Conservation (phyloP, 2,797 vertebrate species). For the Melanotaenia nigrans region DNA sequence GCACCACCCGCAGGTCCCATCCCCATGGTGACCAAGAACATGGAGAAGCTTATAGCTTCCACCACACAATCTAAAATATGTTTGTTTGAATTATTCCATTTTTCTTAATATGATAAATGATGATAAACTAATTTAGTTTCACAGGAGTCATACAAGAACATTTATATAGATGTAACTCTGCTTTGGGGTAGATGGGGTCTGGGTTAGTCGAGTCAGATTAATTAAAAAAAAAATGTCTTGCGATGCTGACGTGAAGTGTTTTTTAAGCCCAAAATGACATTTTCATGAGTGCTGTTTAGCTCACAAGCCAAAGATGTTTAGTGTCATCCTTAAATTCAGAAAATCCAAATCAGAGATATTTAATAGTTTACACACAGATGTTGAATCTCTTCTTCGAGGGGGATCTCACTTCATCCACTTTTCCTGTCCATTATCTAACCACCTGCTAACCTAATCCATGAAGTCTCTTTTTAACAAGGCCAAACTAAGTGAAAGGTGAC, state of each 20-base stretch:
- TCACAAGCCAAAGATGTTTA: not conserved
- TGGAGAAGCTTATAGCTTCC: not conserved
- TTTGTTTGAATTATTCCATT: no score
- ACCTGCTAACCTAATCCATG: slow-evolving; percentile 2
- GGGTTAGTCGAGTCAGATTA: no score
- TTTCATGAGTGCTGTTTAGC: not conserved
- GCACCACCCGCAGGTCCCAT: not conserved
- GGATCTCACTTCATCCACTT: not conserved
- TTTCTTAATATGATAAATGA: not conserved
- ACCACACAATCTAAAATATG: not conserved
- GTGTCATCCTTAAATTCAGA: no score
- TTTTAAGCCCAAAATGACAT: not conserved
- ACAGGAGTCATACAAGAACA: no score
- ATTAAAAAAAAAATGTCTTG: not conserved
- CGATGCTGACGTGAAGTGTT: not conserved
- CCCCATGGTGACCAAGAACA: not conserved
- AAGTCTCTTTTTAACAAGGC: not conserved
- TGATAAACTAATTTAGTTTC: not conserved
- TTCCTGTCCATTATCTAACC: slow-evolving; percentile 14
- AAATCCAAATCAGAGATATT: no score
- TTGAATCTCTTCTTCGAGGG: not conserved
- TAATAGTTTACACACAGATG: not conserved
- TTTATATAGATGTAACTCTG: no score
- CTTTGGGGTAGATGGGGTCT: not conserved
- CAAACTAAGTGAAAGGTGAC: slow-evolving; percentile 29